Base-by-base conservation (phyloP, 2,797 vertebrate genomes). In the Carcharodon carcharias region DNA sequence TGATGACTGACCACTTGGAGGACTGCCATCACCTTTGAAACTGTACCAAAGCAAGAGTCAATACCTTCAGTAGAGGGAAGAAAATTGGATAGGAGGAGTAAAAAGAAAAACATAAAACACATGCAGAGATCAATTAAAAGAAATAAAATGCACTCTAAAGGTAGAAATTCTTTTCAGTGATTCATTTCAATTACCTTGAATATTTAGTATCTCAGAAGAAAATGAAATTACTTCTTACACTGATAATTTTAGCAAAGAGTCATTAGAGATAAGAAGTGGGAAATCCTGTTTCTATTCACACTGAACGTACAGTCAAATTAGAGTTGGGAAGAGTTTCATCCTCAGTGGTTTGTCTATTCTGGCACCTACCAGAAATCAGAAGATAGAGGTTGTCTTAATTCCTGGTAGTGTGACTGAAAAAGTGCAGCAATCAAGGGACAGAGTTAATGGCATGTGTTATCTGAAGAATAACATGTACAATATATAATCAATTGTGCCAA, bases 371-470 rank as follows among this genome's bases (percentile, higher is more conserved):
- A 45, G 91, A 93, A 93, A 56, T 16, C 21, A 8, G 88, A 61
- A 54, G 35, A 93, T n/a, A 93, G 35, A 93, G 16, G 35, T 93
- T 93, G n/a, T 93, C 6, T 8, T 93, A 65, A 65, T 93, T 58
- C 21, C 58, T 61, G 58, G 21, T 35, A 40, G 63, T 65, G n/a
- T 45, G 91, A 67, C 61, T 65, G 61, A 93, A 26, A 31, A 93
- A 45, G 61, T 9, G 35, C 61, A 65, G 91, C 35, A 65, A 26
- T 18, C 61, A 93, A 93, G 58, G 1, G 16, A 61, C 4, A 21
- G 89, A 92, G 40, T 67, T 93, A 67, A 67, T 93, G 63, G 61
- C 91, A 65, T 45, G 91, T 93, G 61, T 93, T 65, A n/a, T 91
- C 89, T 93, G 23, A 93, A 23, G 61, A 85, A 23, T 45, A 65